Evolutionary conservation across 1,140 invertebrate genomes (phyloP), one percentile per base, ranked within the genome.

Genomic region (Chrysomallon squamiferum): DNA sequence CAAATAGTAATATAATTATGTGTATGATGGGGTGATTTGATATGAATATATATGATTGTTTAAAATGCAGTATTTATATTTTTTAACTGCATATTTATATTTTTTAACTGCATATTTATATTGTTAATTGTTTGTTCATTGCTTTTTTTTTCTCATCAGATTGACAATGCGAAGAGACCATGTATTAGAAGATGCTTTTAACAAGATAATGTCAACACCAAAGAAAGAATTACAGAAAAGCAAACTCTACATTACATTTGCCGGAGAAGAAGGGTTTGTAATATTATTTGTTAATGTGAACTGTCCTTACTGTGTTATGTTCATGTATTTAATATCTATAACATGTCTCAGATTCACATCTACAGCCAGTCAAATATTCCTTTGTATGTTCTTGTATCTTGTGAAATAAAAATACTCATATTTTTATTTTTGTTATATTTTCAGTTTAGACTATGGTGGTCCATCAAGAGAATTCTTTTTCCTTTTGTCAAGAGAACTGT

Each of bases 401-500:
- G 9, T 43, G 41, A 43, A 9, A 43, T 43, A 43, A 43, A 11
- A 43, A 43, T 43, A n/a, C n/a, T n/a, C n/a, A n/a, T n/a, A n/a
- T n/a, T n/a, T n/a, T n/a, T n/a, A n/a, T n/a, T 3, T 30, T 33
- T 35, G 18, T 22, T 50, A 18, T 32, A 59, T 15, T 69, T 68
- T 38, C 66, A 88, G 87, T 45, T 86, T 99, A 25, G 96, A 99
- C 88, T 99, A 98, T 84, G 96, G 96, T 45, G 96, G 96, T 0
- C 96, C 96, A 2, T 97, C 93, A 9, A 87, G 95, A 45, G 96
- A 99, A 87, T 97, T 98, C 86, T 99, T 99, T 88, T 98, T 98
- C 84, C 90, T 98, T 27, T 86, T 99, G 9, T 98, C 95, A 0
- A 88, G 95, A 49, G 95, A 98, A 85, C 88, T 99, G 1, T 99